Conservation (phyloP, 2,888 invertebrate species). For the Creontiades dilutus region DNA sequence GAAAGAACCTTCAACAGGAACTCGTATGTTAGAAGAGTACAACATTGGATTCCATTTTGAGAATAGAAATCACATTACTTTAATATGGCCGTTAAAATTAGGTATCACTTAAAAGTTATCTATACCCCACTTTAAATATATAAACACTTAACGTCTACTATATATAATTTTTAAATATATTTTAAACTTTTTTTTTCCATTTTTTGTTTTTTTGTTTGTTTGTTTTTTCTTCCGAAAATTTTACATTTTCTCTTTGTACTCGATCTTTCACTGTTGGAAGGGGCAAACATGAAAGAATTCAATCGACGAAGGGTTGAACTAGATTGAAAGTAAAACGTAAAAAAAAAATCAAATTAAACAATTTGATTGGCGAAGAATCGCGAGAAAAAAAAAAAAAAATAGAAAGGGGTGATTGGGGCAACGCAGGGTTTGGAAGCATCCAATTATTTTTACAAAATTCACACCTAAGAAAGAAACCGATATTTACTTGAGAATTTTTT, state of each 20-base stretch:
- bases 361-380: constrained; percentile 1
- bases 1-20: constrained; percentile 51
- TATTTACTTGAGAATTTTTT: background rate
- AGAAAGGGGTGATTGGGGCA: constrained; percentile 3
- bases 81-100: constrained; percentile 67
- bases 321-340: background rate
- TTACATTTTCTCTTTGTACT: constrained; percentile 20
- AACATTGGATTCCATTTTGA: constrained; percentile 62
- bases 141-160: constrained; percentile 66
- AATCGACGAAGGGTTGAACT: background rate
- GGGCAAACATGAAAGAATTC: background rate
- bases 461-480: constrained; percentile 10
- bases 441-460: background rate
- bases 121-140: constrained; percentile 63
- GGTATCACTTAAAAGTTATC: constrained; percentile 68
- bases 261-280: constrained; percentile 17
- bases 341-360: background rate
- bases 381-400: background rate
- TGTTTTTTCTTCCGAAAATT: background rate
- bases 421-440: constrained; percentile 35
- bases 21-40: constrained; percentile 50
- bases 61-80: constrained; percentile 61
- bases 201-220: background rate
- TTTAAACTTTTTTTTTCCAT: constrained; percentile 25
- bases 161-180: constrained; percentile 59